Percentiles rank a stretch among this genome's conserved stretches.
These are phyloP conservation scores for Platyura marginata DNA, from an alignment of 1,140 invertebrate species.

Conservation along the genomic window DNA sequence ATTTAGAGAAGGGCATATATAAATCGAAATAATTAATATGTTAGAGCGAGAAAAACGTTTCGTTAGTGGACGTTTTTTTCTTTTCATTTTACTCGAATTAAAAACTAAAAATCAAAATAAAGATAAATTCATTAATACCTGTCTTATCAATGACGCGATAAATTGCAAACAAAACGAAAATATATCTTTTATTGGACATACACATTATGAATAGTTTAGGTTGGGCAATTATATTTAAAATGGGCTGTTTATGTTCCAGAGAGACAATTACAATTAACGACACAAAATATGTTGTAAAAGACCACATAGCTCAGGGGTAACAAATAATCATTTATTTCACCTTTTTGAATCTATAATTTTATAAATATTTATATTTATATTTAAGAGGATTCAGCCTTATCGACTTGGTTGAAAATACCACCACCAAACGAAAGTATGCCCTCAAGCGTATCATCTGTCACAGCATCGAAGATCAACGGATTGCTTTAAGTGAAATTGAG, in stretches of 20 bases:
- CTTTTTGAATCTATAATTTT: background rate
- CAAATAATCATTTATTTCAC: constrained; percentile 1
- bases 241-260: constrained; percentile 62
- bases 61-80: no score
- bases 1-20: no score
- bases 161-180: background rate
- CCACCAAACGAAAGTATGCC: constrained; percentile 52
- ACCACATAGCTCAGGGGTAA: constrained; percentile 63
- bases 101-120: no score
- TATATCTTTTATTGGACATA: background rate
- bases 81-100: no score
- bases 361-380: constrained; percentile 10
- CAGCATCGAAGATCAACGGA: constrained; percentile 54
- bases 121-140: no score
- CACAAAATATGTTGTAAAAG: constrained; percentile 45
- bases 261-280: constrained; percentile 54
- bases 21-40: no score
- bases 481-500: constrained; percentile 56
- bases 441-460: constrained; percentile 70
- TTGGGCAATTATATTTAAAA: constrained; percentile 46
- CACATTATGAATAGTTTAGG: constrained; percentile 46
- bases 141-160: no score
- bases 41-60: no score
- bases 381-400: constrained; percentile 71
- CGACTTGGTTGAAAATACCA: constrained; percentile 53